These are phyloP conservation scores for Poecilia velifera DNA, from an alignment of 2,797 vertebrate species.

Conservation along the genomic window DNA sequence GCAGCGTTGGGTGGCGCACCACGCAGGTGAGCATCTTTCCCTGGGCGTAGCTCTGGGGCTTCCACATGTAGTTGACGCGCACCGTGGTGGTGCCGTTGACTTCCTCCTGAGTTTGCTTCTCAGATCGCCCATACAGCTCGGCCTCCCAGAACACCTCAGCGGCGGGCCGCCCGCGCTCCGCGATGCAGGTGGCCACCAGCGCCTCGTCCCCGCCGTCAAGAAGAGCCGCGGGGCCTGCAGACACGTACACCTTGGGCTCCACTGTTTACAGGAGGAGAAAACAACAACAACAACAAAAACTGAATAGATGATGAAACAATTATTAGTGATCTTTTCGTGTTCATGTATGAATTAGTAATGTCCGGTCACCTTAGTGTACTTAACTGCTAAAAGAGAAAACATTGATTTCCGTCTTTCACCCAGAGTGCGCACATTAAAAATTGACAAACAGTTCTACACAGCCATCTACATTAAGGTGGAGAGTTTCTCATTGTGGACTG, in stretches of 20 bases:
- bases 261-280: slow-evolving; percentile 74
- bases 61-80: slow-evolving; percentile 85
- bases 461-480: slow-evolving; percentile 52
- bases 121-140: slow-evolving; percentile 85
- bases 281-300: slow-evolving; percentile 2
- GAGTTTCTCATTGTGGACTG: slow-evolving; percentile 31
- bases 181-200: slow-evolving; percentile 92
- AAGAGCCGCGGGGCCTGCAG: slow-evolving; percentile 84
- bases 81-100: slow-evolving; percentile 88
- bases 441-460: slow-evolving; percentile 56
- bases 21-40: slow-evolving; percentile 90
- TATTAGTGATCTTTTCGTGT: slow-evolving; percentile 66
- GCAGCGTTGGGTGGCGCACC: slow-evolving; percentile 91
- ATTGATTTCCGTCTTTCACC: slow-evolving; percentile 60
- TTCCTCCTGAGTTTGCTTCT: slow-evolving; percentile 81
- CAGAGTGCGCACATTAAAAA: slow-evolving; percentile 67
- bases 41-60: slow-evolving; percentile 88
- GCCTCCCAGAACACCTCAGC: slow-evolving; percentile 92
- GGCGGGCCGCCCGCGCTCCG: slow-evolving; percentile 90
- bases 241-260: slow-evolving; percentile 92
- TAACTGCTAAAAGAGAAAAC: slow-evolving; percentile 54
- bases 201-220: slow-evolving; percentile 89
- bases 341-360: slow-evolving; percentile 76
- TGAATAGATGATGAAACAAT: slow-evolving; percentile 58
- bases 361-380: slow-evolving; percentile 46